Evolutionary conservation across 2,113 vertebrate species (phyloP).

Genomic region (Lagopus leucura): DNA sequence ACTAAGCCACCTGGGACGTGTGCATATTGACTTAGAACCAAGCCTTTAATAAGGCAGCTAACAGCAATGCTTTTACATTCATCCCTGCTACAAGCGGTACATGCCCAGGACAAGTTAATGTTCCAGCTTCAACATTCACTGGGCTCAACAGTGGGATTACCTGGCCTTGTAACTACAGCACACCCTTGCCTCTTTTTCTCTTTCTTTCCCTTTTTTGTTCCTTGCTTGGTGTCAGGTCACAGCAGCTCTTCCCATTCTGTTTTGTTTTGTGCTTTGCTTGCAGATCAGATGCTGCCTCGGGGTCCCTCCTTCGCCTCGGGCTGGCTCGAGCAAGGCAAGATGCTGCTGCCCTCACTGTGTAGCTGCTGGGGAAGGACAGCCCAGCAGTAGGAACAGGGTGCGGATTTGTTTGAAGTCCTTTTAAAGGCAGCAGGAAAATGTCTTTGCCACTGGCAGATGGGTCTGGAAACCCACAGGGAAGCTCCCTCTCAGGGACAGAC

Average conservation of each 20-base stretch:
- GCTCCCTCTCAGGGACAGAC: background rate
- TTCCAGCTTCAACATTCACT: background rate
- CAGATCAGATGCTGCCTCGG: background rate
- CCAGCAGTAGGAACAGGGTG: background rate
- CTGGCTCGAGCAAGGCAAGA: background rate
- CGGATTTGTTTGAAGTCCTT: background rate
- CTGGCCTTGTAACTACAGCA: conserved; percentile 31
- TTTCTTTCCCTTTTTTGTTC: conserved; percentile 48
- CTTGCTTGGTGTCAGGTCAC: conserved; percentile 10
- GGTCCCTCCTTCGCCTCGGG: background rate
- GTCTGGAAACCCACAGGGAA: background rate
- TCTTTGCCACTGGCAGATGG: fast-evolving
- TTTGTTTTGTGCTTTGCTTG: background rate
- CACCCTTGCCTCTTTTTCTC: background rate
- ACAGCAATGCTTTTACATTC: conserved; percentile 31
- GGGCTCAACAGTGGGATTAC: conserved; percentile 20
- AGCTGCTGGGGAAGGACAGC: background rate
- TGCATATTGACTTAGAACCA: background rate
- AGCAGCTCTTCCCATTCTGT: background rate
- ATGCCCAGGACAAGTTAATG: background rate
- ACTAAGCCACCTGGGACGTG: background rate
- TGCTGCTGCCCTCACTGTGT: background rate
- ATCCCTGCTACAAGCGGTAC: conserved; percentile 16
- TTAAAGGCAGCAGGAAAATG: background rate
- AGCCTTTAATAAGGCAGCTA: conserved; percentile 60